Evolutionary conservation across 1,140 invertebrate genomes (phyloP), one percentile per base, ranked within the genome.

Genomic region (Hydropsyche tenuis): DNA sequence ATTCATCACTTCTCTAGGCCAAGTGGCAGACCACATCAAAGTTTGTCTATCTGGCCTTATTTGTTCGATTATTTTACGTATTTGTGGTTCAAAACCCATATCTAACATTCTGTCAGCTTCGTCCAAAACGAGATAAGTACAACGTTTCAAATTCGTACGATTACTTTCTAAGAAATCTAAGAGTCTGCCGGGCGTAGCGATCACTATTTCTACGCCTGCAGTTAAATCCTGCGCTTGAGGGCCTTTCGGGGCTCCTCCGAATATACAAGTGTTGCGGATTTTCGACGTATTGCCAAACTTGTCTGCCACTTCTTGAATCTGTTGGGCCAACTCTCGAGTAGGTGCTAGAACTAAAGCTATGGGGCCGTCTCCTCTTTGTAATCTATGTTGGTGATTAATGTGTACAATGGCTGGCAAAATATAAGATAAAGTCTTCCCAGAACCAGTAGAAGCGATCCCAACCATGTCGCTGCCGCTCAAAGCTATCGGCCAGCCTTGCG

Each of bases 41-140:
- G 88, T 89, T 78, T 90, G 88, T 64, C 88, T 80, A 79, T 93
- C 92, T 0, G 91, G 91, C 74, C 92, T 85, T 62, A 99, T 97
- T 87, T 99, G 96, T 81, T 96, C 92, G 79, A 99, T 92, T 75
- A 99, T 98, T 86, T 98, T 98, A 75, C 96, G 89, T 76, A 99
- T 99, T 86, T 99, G 97, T 0, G 97, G 97, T 82, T 99, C 97
- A 85, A 99, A 99, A 75, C 97, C 97, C 97, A 99, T 99, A 81
- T 99, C 97, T 72, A 99, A 87, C 97, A 99, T 88, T 79, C 97
- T 89, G 83, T 99, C 97, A 77, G 97, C 97, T 84, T 99, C 97
- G 85, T 99, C 97, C 9, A 99, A 84, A 11, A 99, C 97, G 66
- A 99, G 87, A 85, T 97, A 99, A 56, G 96, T 98, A 79, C 93